These are phyloP conservation scores for Decapterus maruadsi DNA, from an alignment of 2,797 vertebrate species.

Conservation along the genomic window DNA sequence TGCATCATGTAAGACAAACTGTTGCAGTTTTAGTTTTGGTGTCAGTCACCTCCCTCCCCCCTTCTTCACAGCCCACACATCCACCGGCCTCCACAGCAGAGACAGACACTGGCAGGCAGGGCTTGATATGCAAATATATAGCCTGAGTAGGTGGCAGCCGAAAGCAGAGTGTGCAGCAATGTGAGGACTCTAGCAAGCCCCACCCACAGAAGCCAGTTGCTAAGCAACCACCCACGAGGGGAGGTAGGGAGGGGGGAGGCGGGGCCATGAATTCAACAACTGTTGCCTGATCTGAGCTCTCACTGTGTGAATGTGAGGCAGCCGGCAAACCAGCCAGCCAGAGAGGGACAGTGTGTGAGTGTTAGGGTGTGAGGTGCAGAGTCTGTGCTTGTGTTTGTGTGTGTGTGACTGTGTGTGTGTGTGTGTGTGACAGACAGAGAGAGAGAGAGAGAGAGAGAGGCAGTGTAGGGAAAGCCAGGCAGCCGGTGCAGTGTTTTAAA, in stretches of 20 bases:
- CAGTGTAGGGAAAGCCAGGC: conserved; percentile 44
- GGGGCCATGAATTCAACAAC: conserved; percentile 80
- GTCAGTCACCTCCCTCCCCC: conserved; percentile 50
- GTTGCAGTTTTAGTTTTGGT: conserved; percentile 55
- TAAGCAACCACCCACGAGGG: conserved; percentile 68
- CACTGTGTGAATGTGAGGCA: conserved; percentile 73
- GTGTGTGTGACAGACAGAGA: neutral
- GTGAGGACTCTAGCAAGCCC: conserved; percentile 69
- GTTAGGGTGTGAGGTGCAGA: conserved; percentile 56
- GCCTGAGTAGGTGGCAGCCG: conserved; percentile 76
- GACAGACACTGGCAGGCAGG: conserved; percentile 63
- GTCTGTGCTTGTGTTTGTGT: conserved; percentile 44
- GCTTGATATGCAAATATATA: conserved; percentile 80
- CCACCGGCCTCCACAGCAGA: conserved; percentile 50
- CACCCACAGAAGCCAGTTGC: conserved; percentile 82
- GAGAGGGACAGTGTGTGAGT: conserved; percentile 52
- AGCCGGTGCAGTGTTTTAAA: conserved; percentile 70
- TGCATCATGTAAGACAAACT: conserved; percentile 70
- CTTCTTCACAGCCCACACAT: conserved; percentile 53
- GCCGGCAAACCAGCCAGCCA: conserved; percentile 62
- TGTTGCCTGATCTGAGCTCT: conserved; percentile 81
- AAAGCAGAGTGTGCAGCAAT: conserved; percentile 76
- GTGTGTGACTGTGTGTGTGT: conserved; percentile 21
- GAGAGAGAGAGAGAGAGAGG: conserved; percentile 17
- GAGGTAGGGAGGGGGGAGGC: conserved; percentile 51